Percentiles rank a stretch among this genome's conserved stretches.
Evolutionary conservation across 2,797 vertebrate species (phyloP).

Genomic region (Propithecus deckenii): DNA sequence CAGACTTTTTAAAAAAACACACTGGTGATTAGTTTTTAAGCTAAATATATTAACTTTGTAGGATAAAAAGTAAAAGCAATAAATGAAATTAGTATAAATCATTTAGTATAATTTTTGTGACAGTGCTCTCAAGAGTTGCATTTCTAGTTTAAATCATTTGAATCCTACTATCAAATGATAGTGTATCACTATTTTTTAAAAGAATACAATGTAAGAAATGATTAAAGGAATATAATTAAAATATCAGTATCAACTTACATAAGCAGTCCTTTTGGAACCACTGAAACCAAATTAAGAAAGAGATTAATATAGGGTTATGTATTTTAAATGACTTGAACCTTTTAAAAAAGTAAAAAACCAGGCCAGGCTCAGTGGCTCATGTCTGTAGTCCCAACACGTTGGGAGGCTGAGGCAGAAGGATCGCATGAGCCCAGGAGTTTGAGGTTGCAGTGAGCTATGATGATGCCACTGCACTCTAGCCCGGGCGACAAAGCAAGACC

Average conservation of each 20-base stretch:
- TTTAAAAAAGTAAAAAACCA: background rate
- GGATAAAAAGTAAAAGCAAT: background rate
- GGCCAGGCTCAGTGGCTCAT: background rate
- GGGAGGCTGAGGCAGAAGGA: background rate
- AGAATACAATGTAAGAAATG: background rate
- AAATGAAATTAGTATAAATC: background rate
- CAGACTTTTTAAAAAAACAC: background rate
- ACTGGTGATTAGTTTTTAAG: background rate
- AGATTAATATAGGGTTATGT: background rate
- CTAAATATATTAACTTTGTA: background rate
- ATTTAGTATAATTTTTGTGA: background rate
- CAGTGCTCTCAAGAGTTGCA: background rate
- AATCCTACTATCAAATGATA: background rate
- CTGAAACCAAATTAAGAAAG: background rate
- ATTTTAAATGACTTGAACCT: background rate
- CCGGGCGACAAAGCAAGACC: background rate
- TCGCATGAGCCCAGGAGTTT: background rate
- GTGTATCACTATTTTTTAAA: background rate
- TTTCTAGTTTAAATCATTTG: background rate
- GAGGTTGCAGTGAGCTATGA: background rate
- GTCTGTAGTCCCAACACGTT: background rate
- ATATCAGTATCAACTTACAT: background rate
- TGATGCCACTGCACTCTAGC: background rate
- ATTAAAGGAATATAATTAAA: conserved; percentile 1
- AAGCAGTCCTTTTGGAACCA: background rate